A percentile compares a stretch with the other conserved stretches of the same genome.
These are phyloP conservation scores for Ariolimax columbianus DNA, from an alignment of 2,888 invertebrate species.

Conservation along the genomic window DNA sequence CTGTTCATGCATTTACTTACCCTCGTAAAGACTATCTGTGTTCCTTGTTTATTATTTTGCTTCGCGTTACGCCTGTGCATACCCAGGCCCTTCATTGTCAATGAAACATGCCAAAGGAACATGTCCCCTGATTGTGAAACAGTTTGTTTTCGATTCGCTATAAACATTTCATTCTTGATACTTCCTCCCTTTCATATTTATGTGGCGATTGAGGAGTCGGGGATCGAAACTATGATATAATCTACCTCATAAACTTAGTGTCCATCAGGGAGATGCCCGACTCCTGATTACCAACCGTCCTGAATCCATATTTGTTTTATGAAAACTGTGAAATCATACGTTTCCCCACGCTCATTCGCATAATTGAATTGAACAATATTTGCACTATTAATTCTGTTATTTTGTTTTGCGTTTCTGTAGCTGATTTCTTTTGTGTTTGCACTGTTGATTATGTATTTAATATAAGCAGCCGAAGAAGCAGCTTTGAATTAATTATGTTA, in stretches of 20 bases:
- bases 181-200: not conserved
- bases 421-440: too few relatives aligned
- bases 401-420: not conserved
- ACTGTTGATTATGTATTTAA: too few relatives aligned
- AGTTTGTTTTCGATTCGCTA: not conserved
- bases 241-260: slow-evolving; percentile 40
- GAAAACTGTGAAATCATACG: too few relatives aligned
- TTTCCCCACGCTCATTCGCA: not conserved
- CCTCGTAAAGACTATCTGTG: too few relatives aligned
- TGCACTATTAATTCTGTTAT: not conserved
- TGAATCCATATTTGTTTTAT: not conserved
- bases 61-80: not conserved
- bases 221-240: slow-evolving; percentile 2
- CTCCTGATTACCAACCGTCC: slow-evolving; percentile 1
- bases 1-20: not conserved
- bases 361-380: not conserved
- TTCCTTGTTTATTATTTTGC: too few relatives aligned
- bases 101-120: not conserved
- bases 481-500: too few relatives aligned
- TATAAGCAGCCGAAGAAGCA: too few relatives aligned
- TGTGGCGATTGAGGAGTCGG: slow-evolving; percentile 8
- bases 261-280: slow-evolving; percentile 39
- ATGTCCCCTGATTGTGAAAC: not conserved
- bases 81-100: not conserved
- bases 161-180: not conserved